Evolutionary conservation across 1,140 invertebrate species (phyloP), one percentile per base, ranked within the genome.

Genomic region (Drosophila kanapiae): DNA sequence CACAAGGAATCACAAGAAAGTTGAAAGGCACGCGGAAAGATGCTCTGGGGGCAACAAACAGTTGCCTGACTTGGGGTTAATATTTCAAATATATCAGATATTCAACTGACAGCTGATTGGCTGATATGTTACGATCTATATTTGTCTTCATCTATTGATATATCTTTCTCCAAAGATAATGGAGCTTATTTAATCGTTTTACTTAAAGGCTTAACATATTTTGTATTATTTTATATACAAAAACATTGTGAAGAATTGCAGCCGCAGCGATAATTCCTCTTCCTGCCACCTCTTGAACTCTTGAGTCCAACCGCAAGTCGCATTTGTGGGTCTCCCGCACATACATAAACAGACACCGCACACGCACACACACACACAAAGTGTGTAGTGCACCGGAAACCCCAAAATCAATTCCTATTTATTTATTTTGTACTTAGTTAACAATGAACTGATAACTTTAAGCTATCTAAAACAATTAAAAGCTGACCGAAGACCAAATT

Each of bases 301-400:
- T 65, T 70, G 48, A 49, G 18, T 23, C 47, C 60, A 31, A 64
- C 67, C 48, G 38, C 67, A 45, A 45, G 67, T 45, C 38, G 61
- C 62, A 70, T 65, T 51, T 51, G 48, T 65, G 14, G 61, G 37
- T 37, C 5, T 27, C 10, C 31, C 40, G n/a, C 48, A 51, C 48
- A 51, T n/a, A 49, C n/a, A 29, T 23, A 49, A 48, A 14, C 23
- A 13, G 45, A 48, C 23, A 48, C 7, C 13, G 13, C 27, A 23
- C 27, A 58, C 51, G 33, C 33, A 42, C 48, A 31, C 7, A 23
- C 18, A 35, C 14, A 42, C 40, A 42, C 27, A 6, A 31, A 48
- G 60, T 64, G 61, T 65, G 47, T 37, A 69, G 59, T 53, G 61
- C 65, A 67, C 64, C 58, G 18, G 58, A 62, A 67, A 37, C 42